Evolutionary conservation across 1,140 invertebrate species (phyloP).

Genomic region (Drosophila subpulchrella): DNA sequence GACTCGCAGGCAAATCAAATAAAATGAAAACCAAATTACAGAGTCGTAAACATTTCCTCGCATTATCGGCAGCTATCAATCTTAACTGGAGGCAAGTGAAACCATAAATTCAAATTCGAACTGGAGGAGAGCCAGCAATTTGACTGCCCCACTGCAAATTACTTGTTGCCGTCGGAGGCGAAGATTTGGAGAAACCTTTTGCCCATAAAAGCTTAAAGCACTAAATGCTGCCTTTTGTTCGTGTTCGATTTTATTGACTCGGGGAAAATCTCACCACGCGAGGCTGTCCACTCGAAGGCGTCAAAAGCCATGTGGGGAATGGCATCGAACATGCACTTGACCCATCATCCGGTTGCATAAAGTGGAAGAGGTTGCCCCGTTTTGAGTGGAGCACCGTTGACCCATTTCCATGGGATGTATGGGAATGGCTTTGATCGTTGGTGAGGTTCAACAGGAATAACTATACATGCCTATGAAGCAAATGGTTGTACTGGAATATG

Average conservation of each 20-base stretch:
- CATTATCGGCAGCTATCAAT: conserved; percentile 81
- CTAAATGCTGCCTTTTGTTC: conserved; percentile 27
- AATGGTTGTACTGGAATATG: too few relatives aligned
- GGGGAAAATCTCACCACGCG: conserved; percentile 6
- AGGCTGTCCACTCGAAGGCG: conserved; percentile 31
- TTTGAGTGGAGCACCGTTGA: conserved; percentile 11
- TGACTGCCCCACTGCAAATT: conserved; percentile 44
- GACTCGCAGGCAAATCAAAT: conserved; percentile 68
- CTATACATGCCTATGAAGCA: neutral
- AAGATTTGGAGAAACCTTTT: conserved; percentile 59
- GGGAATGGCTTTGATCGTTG: neutral
- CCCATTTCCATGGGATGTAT: conserved; percentile 1
- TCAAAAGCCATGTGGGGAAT: conserved; percentile 24
- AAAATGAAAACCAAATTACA: conserved; percentile 80
- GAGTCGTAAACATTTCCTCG: conserved; percentile 79
- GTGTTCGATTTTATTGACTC: conserved; percentile 26
- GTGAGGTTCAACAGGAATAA: neutral
- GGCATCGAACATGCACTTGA: conserved; percentile 20
- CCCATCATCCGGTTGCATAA: conserved; percentile 6
- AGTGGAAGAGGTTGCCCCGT: conserved; percentile 5
- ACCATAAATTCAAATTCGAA: conserved; percentile 76
- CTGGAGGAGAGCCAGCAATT: conserved; percentile 21
- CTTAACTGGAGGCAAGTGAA: conserved; percentile 72
- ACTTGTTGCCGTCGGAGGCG: conserved; percentile 19
- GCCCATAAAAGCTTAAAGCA: conserved; percentile 16